phyloP scores from a whole-genome alignment of 2,888 invertebrate species.

The Acleris laterana region DNA sequence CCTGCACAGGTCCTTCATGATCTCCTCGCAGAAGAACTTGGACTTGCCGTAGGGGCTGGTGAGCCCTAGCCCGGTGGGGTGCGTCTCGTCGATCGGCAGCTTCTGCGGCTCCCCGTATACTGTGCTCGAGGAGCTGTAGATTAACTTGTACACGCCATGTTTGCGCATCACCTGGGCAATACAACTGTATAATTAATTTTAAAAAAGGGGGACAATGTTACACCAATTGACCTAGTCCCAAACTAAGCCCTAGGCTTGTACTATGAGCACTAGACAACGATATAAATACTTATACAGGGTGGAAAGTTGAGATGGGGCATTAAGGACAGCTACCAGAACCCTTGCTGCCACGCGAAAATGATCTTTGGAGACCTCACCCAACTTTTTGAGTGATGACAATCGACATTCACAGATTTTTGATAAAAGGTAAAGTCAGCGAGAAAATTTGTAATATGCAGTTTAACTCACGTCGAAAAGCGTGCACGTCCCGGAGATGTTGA shows the following conservation, averaged over 20 bases:
- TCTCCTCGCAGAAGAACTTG: conserved; percentile 97
- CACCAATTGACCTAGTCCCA: no score
- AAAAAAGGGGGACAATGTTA: no score
- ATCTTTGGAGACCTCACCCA: no score
- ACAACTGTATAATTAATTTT: neutral
- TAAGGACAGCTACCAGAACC: no score
- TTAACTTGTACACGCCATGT: conserved; percentile 89
- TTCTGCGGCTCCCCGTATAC: conserved; percentile 95
- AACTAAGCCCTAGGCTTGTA: no score
- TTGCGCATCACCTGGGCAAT: conserved; percentile 90
- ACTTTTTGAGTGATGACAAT: no score
- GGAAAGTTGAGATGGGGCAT: no score
- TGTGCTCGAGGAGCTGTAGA: conserved; percentile 95
- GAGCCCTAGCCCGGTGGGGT: conserved; percentile 92
- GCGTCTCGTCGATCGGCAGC: conserved; percentile 93
- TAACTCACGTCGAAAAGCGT: conserved; percentile 91
- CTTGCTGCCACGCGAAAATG: no score
- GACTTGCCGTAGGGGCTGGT: conserved; percentile 96
- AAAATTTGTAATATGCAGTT: neutral
- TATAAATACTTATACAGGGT: no score
- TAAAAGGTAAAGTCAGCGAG: no score
- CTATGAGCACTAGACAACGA: no score
- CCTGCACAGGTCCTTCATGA: conserved; percentile 92
- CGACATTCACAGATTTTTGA: no score
- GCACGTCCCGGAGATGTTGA: conserved; percentile 94